Evolutionary conservation across 2,797 vertebrate genomes (phyloP), one percentile per base, ranked within the genome.

Genomic region (Chlorospingus semifuscus): DNA sequence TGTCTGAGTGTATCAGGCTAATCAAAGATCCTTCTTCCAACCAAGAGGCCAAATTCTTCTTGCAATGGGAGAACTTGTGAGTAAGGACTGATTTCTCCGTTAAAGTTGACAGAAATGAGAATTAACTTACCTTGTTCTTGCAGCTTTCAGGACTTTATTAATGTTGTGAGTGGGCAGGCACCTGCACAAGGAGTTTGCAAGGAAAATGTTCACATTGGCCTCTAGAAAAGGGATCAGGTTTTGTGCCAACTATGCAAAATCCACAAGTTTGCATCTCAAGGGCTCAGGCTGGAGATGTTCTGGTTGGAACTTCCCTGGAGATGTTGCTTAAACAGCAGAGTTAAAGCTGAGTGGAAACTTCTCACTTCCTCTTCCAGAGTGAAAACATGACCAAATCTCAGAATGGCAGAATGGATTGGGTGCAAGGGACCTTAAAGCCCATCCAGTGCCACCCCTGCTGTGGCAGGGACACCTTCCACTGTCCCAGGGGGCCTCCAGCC

Each of bases 291-390:
- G 78, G 71, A 34, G 41, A 41, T 57, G 76, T 68, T 86, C 69
- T 34, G 79, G 39, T 39, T 78, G 26, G 26, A 90, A 72, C 89
- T 89, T 94, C 87, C 84, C 57, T 20, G 50, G 93, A 87, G 87
- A 47, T 55, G 53, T 92, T 93, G 71, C 70, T 52, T 53, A 85
- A 85, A 89, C 60, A 50, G 29, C 57, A 20, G 32, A 41, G 39
- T 55, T 29, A 76, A 61, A 71, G 89, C 66, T 60, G 78, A 92
- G 64, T 85, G 83, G 93, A 76, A 93, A 74, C 34, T 50, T 94
- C 89, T 89, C 75, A 36, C 80, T 94, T 94, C 94, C 78, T 76
- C 71, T 91, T 89, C 52, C 84, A 64, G 68, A 60, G 14, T 12
- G 46, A 90, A 91, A 91, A 60, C 1, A 15, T 20, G 57, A 64